A percentile compares a stretch with the other conserved stretches of the same genome.
Conservation (phyloP, 2,797 vertebrate species). For the Lutjanus argentimaculatus region DNA sequence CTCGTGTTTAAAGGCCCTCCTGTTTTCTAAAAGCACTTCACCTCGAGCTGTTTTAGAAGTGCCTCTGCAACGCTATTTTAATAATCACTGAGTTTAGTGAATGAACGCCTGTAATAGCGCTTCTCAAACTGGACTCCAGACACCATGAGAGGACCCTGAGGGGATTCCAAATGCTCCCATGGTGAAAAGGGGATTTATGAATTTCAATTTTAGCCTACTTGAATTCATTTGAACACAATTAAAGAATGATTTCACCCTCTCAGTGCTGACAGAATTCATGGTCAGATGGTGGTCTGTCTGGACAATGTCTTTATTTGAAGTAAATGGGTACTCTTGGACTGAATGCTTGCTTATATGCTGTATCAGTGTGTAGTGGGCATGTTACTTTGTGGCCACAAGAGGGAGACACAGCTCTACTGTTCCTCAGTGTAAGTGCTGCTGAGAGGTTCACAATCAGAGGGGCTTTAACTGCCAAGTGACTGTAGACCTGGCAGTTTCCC, state of each 20-base stretch:
- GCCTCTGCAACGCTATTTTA: background rate
- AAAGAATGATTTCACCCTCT: background rate
- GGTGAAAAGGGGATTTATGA: background rate
- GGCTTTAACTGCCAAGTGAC: background rate
- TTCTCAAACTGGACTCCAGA: constrained; percentile 1
- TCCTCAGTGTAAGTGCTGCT: background rate
- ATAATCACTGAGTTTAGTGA: background rate
- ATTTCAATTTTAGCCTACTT: background rate
- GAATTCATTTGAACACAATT: background rate
- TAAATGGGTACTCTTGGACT: background rate
- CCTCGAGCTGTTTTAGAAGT: background rate
- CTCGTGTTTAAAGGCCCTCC: background rate
- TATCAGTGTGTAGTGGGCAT: background rate
- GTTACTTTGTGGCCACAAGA: constrained; percentile 53
- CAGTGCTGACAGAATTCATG: background rate
- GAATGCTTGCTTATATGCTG: background rate
- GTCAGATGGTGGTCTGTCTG: background rate
- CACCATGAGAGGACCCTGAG: background rate
- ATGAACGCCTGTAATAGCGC: background rate
- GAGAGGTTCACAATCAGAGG: background rate
- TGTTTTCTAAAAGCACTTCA: background rate
- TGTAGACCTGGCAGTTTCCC: background rate
- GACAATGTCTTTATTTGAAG: background rate
- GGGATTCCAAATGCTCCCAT: background rate
- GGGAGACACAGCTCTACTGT: constrained; percentile 51